These are phyloP conservation scores for Glyphotaelius pellucidus DNA, from an alignment of 2,888 invertebrate species.

Conservation along the genomic window DNA sequence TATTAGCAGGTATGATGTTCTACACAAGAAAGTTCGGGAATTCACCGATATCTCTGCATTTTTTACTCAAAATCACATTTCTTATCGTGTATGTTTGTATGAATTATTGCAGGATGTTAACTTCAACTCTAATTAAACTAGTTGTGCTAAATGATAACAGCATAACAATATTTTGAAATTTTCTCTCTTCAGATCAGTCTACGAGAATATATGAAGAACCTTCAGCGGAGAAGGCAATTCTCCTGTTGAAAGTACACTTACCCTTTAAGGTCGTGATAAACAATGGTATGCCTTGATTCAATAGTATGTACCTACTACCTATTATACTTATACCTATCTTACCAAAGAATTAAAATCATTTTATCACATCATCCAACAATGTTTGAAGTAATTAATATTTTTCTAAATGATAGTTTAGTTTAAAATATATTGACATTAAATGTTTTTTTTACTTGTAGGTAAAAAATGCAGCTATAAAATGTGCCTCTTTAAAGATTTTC, in stretches of 20 bases:
- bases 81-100: no score
- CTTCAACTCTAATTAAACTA: neutral
- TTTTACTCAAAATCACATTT: neutral
- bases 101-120: neutral
- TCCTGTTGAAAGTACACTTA: conserved; percentile 7
- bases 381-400: neutral
- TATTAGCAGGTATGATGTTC: no score
- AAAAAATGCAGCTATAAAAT: neutral
- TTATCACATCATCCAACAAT: neutral
- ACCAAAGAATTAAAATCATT: neutral
- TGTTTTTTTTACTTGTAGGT: neutral
- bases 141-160: no score
- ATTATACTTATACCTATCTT: neutral
- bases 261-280: conserved; percentile 3
- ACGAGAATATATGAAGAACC: neutral
- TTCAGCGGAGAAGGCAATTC: conserved; percentile 3
- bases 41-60: no score
- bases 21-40: no score
- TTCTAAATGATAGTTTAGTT: neutral
- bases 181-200: neutral
- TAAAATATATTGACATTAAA: neutral
- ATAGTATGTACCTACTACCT: neutral
- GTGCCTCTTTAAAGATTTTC: conserved; percentile 17
- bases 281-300: conserved; percentile 8
- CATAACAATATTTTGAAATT: neutral